Percentiles rank a stretch among this genome's conserved stretches.
These are phyloP conservation scores for Leptinotarsa rubiginosa DNA, from an alignment of 2,888 invertebrate genomes.

Conservation along the genomic window DNA sequence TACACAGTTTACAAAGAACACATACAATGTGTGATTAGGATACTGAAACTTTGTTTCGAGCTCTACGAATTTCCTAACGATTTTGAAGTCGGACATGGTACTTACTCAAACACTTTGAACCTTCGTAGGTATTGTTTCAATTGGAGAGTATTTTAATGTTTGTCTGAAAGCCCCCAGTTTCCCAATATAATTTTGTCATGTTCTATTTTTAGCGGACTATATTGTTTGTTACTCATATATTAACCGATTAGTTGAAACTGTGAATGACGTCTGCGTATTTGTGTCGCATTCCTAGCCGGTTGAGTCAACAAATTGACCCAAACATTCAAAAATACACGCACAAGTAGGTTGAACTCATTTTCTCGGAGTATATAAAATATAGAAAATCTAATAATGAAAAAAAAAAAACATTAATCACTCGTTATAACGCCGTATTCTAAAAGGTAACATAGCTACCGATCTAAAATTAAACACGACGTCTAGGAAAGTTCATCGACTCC, in stretches of 20 bases:
- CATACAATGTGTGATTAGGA: no score
- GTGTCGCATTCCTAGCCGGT: slow-evolving; percentile 44
- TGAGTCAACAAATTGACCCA: slow-evolving; percentile 45
- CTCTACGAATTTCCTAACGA: no score
- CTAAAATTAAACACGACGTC: slow-evolving; percentile 13
- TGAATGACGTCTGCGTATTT: slow-evolving; percentile 43
- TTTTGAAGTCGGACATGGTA: no score
- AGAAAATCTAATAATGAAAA: slow-evolving; percentile 1
- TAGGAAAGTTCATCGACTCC: slow-evolving; percentile 8
- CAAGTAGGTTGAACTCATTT: slow-evolving; percentile 29
- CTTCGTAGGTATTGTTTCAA: no score
- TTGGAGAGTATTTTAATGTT: background rate
- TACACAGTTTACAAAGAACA: no score
- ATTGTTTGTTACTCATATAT: slow-evolving; percentile 27
- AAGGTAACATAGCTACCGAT: slow-evolving; percentile 5
- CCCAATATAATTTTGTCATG: slow-evolving; percentile 28
- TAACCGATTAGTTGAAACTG: slow-evolving; percentile 40
- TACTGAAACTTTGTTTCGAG: no score
- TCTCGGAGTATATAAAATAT: background rate
- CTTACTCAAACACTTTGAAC: no score
- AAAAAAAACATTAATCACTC: background rate
- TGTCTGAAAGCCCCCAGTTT: slow-evolving; percentile 19
- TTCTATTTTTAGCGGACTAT: slow-evolving; percentile 28
- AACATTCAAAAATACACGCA: slow-evolving; percentile 40
- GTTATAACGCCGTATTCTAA: background rate